phyloP scores from a whole-genome alignment of 2,113 vertebrate species.

The Acanthisitta chloris region DNA sequence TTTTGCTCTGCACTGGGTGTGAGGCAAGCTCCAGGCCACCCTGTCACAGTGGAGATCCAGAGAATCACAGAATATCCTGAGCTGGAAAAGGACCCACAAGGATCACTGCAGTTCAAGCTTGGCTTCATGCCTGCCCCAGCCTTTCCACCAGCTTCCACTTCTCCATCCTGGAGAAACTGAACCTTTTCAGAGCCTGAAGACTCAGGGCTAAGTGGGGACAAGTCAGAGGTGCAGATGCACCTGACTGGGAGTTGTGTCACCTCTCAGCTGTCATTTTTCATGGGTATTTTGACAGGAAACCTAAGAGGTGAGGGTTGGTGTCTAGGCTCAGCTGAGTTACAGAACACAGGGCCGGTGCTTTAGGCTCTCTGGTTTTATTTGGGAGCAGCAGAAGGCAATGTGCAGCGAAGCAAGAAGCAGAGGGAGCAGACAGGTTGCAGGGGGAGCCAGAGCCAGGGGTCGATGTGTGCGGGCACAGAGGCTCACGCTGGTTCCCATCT shows the following conservation, averaged over 20 bases:
- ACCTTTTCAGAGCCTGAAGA: neutral
- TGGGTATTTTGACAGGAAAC: neutral
- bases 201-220: neutral
- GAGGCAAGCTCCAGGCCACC: neutral
- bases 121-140: neutral
- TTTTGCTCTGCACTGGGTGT: neutral
- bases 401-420: neutral
- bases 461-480: no score
- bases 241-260: neutral
- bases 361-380: conserved; percentile 38
- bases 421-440: neutral
- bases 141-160: neutral
- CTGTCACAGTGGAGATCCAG: neutral
- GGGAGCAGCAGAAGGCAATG: neutral
- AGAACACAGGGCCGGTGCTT: neutral
- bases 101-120: neutral
- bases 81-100: neutral
- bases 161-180: accelerated
- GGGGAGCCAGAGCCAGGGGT: neutral
- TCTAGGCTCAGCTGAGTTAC: neutral
- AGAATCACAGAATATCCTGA: neutral
- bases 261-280: neutral
- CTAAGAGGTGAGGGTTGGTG: neutral
- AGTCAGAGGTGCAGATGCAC: accelerated
- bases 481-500: neutral